Conservation (phyloP, 2,797 vertebrate species). For the Anolis apletophallus region DNA sequence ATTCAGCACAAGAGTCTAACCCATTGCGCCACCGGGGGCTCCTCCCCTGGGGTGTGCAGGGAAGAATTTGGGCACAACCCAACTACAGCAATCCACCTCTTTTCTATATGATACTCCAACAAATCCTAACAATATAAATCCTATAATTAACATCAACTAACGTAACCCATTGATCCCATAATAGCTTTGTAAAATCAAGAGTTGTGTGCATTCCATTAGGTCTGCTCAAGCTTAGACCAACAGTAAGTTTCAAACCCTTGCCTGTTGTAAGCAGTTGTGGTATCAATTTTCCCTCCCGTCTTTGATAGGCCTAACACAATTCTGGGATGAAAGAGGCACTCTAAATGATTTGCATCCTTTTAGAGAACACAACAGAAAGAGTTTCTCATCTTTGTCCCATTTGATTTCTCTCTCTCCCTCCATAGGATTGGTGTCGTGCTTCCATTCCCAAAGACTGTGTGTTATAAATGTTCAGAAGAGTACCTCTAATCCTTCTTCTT, state of each 20-base stretch:
- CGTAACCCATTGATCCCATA: too few species aligned
- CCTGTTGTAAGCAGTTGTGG: background rate
- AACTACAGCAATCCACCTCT: too few species aligned
- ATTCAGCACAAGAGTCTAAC: too few species aligned
- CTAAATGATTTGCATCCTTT: background rate
- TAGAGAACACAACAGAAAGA: background rate
- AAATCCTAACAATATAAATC: too few species aligned
- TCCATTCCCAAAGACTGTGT: slow-evolving; percentile 8
- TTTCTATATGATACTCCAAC: too few species aligned
- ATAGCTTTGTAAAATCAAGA: too few species aligned
- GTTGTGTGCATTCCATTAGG: too few species aligned
- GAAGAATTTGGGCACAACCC: too few species aligned
- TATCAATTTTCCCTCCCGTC: background rate
- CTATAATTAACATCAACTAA: too few species aligned
- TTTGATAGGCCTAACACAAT: background rate
- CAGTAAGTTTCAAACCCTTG: background rate
- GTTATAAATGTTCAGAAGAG: slow-evolving; percentile 19
- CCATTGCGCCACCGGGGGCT: too few species aligned
- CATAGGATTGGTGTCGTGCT: background rate
- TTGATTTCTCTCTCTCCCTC: background rate
- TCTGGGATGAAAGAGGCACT: background rate
- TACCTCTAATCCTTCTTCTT: background rate
- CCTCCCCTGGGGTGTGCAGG: too few species aligned
- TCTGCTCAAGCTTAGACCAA: too few species aligned
- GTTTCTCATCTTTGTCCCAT: background rate